These are phyloP conservation scores for Gouania willdenowi DNA, from an alignment of 2,797 vertebrate genomes.

Conservation along the genomic window DNA sequence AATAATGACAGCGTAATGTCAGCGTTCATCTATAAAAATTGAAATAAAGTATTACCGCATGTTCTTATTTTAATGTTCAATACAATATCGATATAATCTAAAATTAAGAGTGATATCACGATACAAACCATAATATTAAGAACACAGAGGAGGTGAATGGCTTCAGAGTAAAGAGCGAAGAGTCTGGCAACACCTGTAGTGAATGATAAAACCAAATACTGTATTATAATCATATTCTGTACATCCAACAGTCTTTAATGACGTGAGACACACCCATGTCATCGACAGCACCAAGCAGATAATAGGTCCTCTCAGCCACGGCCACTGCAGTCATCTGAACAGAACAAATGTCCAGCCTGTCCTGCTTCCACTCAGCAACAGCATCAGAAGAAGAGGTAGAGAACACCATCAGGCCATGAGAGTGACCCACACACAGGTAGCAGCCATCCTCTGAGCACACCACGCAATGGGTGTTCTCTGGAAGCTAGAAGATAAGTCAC, in stretches of 20 bases:
- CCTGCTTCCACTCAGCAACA: slow-evolving; percentile 70
- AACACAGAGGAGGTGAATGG: slow-evolving; percentile 72
- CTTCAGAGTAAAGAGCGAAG: slow-evolving; percentile 70
- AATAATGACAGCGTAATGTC: no score
- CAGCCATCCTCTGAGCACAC: slow-evolving; percentile 68
- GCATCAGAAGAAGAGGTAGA: slow-evolving; percentile 25
- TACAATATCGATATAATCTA: no score
- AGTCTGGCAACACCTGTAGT: slow-evolving; percentile 79
- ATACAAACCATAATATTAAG: slow-evolving; percentile 81
- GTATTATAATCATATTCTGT: no score
- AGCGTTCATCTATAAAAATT: no score
- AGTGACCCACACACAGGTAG: slow-evolving; percentile 77
- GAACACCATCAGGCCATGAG: slow-evolving; percentile 77
- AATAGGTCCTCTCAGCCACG: slow-evolving; percentile 57
- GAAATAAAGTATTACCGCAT: no score
- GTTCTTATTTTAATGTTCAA: no score
- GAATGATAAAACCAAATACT: background rate
- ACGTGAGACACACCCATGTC: slow-evolving; percentile 78
- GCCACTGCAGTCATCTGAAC: slow-evolving; percentile 65
- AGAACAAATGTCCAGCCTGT: slow-evolving; percentile 72
- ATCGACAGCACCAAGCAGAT: slow-evolving; percentile 79
- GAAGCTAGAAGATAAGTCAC: slow-evolving; percentile 57
- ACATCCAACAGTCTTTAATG: no score
- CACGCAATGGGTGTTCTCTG: slow-evolving; percentile 74
- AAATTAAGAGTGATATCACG: no score